Percentiles rank a stretch among this genome's conserved stretches.
Evolutionary conservation across 2,888 invertebrate genomes (phyloP).

Genomic region (Slavum lentiscoides): DNA sequence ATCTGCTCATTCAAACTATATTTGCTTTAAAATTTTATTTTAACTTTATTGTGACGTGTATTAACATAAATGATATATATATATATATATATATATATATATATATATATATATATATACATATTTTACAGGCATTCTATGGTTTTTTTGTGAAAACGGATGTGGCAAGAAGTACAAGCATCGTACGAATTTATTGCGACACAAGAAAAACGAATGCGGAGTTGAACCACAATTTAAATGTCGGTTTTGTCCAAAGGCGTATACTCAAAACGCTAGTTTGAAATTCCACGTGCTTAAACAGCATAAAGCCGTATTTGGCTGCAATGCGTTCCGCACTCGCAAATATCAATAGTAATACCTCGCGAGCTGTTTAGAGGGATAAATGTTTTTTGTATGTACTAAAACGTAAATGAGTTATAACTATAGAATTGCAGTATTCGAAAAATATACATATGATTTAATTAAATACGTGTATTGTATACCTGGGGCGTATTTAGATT

Average conservation of each 20-base stretch:
- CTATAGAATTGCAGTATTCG: neutral
- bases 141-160: slow-evolving; percentile 41
- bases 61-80: too few species aligned
- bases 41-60: neutral
- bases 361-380: neutral
- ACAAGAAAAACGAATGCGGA: slow-evolving; percentile 58
- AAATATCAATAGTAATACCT: neutral
- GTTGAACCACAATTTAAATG: slow-evolving; percentile 58
- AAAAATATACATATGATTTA: too few species aligned
- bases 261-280: slow-evolving; percentile 58
- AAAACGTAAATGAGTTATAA: neutral
- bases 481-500: too few species aligned
- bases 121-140: slow-evolving; percentile 4
- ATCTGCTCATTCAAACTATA: too few species aligned
- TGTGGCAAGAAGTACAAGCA: slow-evolving; percentile 55
- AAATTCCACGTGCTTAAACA: slow-evolving; percentile 51
- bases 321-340: too few species aligned
- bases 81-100: neutral
- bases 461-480: too few species aligned
- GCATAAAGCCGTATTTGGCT: slow-evolving; percentile 3
- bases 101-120: neutral
- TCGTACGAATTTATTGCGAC: slow-evolving; percentile 54
- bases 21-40: too few species aligned
- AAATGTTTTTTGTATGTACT: neutral
- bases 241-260: slow-evolving; percentile 58